Evolutionary conservation across 2,113 vertebrate species (phyloP).

Genomic region (Alosa alosa): DNA sequence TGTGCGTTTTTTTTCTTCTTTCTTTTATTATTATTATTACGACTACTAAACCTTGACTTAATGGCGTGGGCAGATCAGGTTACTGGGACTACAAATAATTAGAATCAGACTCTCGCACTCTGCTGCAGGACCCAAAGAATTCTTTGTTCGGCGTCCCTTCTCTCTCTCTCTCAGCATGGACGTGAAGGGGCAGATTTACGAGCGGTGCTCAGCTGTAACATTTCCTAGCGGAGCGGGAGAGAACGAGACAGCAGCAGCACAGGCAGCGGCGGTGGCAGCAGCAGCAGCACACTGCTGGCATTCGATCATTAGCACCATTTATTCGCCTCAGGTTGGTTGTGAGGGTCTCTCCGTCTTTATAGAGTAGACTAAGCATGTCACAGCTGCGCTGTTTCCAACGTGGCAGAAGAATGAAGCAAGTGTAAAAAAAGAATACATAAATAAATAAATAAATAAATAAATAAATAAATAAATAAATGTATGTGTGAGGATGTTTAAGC

Average conservation of each 20-base stretch:
- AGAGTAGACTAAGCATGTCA: background rate
- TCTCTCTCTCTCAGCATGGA: background rate
- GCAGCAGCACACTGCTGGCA: conserved; percentile 17
- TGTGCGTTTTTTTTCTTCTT: conserved; percentile 55
- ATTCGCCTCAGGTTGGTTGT: conserved; percentile 23
- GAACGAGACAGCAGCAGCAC: background rate
- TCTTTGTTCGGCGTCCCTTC: conserved; percentile 37
- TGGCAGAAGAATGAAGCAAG: background rate
- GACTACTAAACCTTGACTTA: conserved; percentile 46
- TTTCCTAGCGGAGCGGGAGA: conserved; percentile 25
- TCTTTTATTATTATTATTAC: conserved; percentile 51
- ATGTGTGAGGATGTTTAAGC: background rate
- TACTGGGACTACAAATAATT: conserved; percentile 58
- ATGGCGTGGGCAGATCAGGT: conserved; percentile 48
- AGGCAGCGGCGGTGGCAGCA: no score
- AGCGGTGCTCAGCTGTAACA: conserved; percentile 31
- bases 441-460: background rate
- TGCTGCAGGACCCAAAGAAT: conserved; percentile 36
- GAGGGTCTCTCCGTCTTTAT: background rate
- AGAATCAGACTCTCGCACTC: conserved; percentile 49
- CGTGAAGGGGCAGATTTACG: conserved; percentile 48
- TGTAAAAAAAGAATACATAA: background rate
- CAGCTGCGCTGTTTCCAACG: background rate
- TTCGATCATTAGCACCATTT: conserved; percentile 25
- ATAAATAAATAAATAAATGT: background rate